A percentile compares a stretch with the other conserved stretches of the same genome.
Conservation (phyloP, 2,888 invertebrate species). For the Tryphoninae sp. region DNA sequence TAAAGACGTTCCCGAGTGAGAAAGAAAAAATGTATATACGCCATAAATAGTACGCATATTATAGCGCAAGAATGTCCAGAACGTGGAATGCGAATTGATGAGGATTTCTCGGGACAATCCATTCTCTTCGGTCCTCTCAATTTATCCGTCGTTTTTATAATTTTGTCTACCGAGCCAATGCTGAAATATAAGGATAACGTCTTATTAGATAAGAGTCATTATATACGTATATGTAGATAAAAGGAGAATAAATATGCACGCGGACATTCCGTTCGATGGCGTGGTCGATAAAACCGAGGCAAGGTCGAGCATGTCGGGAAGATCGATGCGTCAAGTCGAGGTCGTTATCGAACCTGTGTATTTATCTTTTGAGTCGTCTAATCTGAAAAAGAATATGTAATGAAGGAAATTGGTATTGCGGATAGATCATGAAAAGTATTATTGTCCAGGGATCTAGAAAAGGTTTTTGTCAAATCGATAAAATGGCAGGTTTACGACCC, state of each 20-base stretch:
- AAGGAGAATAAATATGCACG: neutral
- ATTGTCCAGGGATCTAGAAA: neutral
- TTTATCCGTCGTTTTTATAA: neutral
- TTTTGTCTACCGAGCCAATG: neutral
- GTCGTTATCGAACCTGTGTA: conserved; percentile 10
- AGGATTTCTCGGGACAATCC: conserved; percentile 10
- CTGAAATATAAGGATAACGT: neutral
- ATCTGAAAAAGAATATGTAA: conserved; percentile 59
- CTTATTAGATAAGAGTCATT: neutral
- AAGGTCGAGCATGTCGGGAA: conserved; percentile 67
- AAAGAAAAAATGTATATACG: conserved; percentile 10
- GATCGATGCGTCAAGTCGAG: conserved; percentile 66
- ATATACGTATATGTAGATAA: neutral
- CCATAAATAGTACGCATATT: conserved; percentile 14
- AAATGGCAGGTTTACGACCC: neutral
- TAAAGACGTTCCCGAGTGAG: conserved; percentile 28
- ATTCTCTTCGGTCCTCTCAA: neutral
- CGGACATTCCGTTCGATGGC: conserved; percentile 64
- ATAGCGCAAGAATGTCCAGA: conserved; percentile 44
- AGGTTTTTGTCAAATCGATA: neutral
- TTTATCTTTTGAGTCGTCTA: neutral
- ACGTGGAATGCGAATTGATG: conserved; percentile 46
- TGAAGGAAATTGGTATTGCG: neutral
- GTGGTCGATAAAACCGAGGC: conserved; percentile 69
- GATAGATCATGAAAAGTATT: neutral